These are phyloP conservation scores for Ctena decussata DNA, from an alignment of 2,888 invertebrate species.

Conservation along the genomic window DNA sequence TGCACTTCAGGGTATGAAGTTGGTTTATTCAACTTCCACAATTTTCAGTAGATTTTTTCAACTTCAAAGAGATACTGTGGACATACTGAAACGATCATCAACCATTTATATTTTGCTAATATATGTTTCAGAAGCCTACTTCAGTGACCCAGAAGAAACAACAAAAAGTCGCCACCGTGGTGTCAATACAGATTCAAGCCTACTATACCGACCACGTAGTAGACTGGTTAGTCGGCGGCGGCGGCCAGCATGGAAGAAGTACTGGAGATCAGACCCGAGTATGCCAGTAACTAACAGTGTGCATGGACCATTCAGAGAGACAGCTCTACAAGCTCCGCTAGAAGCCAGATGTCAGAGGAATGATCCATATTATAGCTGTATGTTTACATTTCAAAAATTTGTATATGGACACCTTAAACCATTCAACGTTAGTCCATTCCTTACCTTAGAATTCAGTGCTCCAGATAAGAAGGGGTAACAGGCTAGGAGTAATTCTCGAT, in stretches of 20 bases:
- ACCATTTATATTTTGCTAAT: too few species aligned
- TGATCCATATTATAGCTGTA: constrained; percentile 55
- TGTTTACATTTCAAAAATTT: background rate
- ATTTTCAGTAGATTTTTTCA: too few species aligned
- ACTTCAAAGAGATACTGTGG: too few species aligned
- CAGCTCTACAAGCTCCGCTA: constrained; percentile 78
- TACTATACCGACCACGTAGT: constrained; percentile 60
- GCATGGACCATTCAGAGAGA: constrained; percentile 77
- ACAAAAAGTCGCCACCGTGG: constrained; percentile 44
- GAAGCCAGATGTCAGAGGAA: constrained; percentile 74
- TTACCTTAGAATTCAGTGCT: too few species aligned
- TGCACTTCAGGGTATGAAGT: too few species aligned
- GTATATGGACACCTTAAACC: too few species aligned
- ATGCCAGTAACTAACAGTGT: constrained; percentile 68
- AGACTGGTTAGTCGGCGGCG: constrained; percentile 43
- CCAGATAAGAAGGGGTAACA: too few species aligned
- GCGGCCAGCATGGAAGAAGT: constrained; percentile 79
- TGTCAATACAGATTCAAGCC: constrained; percentile 74
- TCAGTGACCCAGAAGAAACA: constrained; percentile 63
- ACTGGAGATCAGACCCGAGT: constrained; percentile 82
- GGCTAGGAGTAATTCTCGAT: too few species aligned
- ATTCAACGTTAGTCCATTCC: too few species aligned
- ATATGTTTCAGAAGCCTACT: constrained; percentile 46
- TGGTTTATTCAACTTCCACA: too few species aligned
- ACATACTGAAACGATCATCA: too few species aligned